phyloP scores from a whole-genome alignment of 1,140 invertebrate genomes.

The Bombus terrestris region DNA sequence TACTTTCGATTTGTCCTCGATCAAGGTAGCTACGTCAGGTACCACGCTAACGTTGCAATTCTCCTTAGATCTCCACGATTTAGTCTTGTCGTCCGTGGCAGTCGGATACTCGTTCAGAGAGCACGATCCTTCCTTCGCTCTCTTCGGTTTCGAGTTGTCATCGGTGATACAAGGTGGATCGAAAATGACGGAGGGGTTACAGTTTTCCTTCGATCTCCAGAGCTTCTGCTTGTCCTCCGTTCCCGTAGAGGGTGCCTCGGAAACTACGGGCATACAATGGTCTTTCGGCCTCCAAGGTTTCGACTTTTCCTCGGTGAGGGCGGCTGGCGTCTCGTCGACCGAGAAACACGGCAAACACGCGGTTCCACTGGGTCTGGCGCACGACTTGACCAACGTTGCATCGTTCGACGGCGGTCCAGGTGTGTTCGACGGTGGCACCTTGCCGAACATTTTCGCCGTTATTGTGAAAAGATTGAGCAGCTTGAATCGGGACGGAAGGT shows the following conservation, averaged over 20 bases:
- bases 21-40: background rate
- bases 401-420: constrained; percentile 67
- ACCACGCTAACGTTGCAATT: background rate
- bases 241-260: constrained; percentile 59
- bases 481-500: constrained; percentile 32
- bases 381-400: constrained; percentile 30
- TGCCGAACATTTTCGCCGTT: constrained; percentile 78
- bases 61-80: background rate
- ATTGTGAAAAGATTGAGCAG: constrained; percentile 45
- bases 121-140: background rate
- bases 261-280: constrained; percentile 48
- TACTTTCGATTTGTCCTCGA: constrained; percentile 18
- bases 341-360: constrained; percentile 73
- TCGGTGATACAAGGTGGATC: background rate
- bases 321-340: constrained; percentile 60
- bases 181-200: background rate
- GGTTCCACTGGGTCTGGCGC: constrained; percentile 40
- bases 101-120: background rate
- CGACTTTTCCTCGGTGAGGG: constrained; percentile 59
- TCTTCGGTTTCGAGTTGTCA: constrained; percentile 17
- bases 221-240: constrained; percentile 32
- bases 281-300: constrained; percentile 69
- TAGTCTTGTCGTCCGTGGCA: background rate
- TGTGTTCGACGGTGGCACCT: constrained; percentile 74
- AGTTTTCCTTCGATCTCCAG: constrained; percentile 20